Percentiles rank a stretch among this genome's conserved stretches.
Evolutionary conservation across 2,888 invertebrate genomes (phyloP).

Genomic region (Desoria tigrina): DNA sequence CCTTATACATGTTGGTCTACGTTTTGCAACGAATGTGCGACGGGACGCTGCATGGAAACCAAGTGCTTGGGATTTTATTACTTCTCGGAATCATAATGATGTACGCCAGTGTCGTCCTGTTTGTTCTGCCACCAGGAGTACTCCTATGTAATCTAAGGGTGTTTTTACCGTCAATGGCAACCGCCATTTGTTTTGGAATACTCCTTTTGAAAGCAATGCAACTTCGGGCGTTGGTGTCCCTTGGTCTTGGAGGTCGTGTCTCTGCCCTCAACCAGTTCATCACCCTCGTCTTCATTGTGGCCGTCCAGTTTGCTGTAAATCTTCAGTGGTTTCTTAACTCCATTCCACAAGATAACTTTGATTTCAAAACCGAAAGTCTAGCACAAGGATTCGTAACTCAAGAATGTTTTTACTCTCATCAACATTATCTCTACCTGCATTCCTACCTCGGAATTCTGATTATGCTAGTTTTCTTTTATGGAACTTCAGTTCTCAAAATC

Average conservation of each 20-base stretch:
- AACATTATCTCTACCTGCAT: constrained; percentile 55
- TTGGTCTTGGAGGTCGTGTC: constrained; percentile 57
- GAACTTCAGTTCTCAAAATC: constrained; percentile 55
- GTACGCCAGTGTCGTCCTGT: constrained; percentile 55
- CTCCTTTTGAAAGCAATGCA: constrained; percentile 57
- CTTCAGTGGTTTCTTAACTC: constrained; percentile 55
- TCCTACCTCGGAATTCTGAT: constrained; percentile 54
- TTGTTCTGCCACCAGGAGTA: constrained; percentile 55
- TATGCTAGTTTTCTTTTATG: constrained; percentile 55
- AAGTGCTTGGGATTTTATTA: constrained; percentile 55
- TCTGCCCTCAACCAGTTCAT: constrained; percentile 56
- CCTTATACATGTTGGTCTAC: constrained; percentile 56
- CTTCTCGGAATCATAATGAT: constrained; percentile 55
- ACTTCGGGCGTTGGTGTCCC: constrained; percentile 55
- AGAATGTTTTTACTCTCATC: constrained; percentile 53
- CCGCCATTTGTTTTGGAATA: constrained; percentile 56
- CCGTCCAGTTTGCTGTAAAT: constrained; percentile 55
- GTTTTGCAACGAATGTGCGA: constrained; percentile 56
- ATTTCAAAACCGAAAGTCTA: constrained; percentile 3
- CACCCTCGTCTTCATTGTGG: constrained; percentile 55
- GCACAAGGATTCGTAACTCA: constrained; percentile 30
- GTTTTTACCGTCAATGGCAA: constrained; percentile 55
- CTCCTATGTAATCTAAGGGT: constrained; percentile 55
- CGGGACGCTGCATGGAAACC: constrained; percentile 55
- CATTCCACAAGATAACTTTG: constrained; percentile 33